Evolutionary conservation across 2,113 vertebrate species (phyloP).

Genomic region (Archilochus colubris): DNA sequence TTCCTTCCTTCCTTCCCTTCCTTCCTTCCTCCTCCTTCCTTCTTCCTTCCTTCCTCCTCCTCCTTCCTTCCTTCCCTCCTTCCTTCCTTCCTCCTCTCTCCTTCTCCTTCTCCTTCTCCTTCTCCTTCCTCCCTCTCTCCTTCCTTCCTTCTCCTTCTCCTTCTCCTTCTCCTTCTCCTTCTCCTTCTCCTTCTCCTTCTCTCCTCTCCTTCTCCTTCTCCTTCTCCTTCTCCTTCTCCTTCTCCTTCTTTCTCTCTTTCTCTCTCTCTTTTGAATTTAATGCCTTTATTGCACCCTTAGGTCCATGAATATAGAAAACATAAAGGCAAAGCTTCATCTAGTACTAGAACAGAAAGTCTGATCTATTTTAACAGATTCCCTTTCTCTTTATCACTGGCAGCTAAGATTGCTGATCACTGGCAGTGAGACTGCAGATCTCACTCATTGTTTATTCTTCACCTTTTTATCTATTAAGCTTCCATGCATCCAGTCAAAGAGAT

Average conservation of each 20-base stretch:
- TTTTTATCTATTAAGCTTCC: slow-evolving; percentile 47
- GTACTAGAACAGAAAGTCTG: not conserved
- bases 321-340: slow-evolving; percentile 33
- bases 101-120: too few species aligned
- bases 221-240: too few species aligned
- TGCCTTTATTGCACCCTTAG: slow-evolving; percentile 32
- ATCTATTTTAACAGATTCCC: slow-evolving; percentile 35
- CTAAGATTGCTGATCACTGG: not conserved
- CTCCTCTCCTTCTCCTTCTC: too few species aligned
- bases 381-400: slow-evolving; percentile 6
- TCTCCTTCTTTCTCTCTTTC: not conserved
- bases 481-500: slow-evolving; percentile 42
- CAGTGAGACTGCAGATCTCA: not conserved
- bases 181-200: not conserved
- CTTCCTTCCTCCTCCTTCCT: too few species aligned
- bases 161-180: too few species aligned
- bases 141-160: too few species aligned
- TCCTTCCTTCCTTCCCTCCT: too few species aligned
- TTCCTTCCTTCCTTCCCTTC: too few species aligned
- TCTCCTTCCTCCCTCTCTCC: not conserved
- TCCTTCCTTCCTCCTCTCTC: too few species aligned
- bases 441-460: slow-evolving; percentile 27
- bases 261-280: slow-evolving; percentile 12
- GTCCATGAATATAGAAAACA: slow-evolving; percentile 36
- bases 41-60: too few species aligned